These are phyloP conservation scores for Accipiter cooperii DNA, from an alignment of 2,113 vertebrate species.

Conservation along the genomic window DNA sequence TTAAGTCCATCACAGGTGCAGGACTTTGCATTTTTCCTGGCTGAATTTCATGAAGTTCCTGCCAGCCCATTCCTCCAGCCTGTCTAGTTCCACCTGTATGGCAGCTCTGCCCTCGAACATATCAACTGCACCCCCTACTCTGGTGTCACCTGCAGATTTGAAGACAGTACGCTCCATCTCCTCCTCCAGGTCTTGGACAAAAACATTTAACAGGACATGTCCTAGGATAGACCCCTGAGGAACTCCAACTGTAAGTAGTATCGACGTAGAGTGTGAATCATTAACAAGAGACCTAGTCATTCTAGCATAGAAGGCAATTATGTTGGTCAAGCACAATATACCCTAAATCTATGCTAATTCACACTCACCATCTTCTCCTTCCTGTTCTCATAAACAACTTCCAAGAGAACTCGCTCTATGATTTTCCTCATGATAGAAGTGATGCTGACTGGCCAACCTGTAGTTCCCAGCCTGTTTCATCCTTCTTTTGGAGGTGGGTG, in stretches of 20 bases:
- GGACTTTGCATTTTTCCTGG: not conserved
- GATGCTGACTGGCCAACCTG: not conserved
- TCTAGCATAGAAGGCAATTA: not conserved
- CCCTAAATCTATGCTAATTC: not conserved
- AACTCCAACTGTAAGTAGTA: not conserved
- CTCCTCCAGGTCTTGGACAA: not conserved
- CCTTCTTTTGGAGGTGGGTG: not conserved
- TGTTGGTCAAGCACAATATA: not conserved
- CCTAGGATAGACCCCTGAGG: not conserved
- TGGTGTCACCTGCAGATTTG: not conserved
- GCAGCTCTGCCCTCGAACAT: not conserved
- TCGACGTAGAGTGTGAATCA: not conserved
- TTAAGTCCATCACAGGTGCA: not conserved
- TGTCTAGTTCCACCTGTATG: not conserved
- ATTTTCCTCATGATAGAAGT: not conserved
- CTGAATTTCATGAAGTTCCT: not conserved
- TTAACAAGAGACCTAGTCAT: not conserved
- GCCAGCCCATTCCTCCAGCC: not conserved
- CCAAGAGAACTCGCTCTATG: not conserved
- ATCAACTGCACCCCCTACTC: not conserved
- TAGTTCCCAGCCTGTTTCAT: not conserved
- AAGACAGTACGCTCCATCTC: not conserved
- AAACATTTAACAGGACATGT: not conserved
- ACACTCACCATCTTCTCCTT: not conserved
- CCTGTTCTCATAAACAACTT: not conserved